phyloP scores from a whole-genome alignment of 2,888 invertebrate genomes.

The Drosophila nigritarsus region DNA sequence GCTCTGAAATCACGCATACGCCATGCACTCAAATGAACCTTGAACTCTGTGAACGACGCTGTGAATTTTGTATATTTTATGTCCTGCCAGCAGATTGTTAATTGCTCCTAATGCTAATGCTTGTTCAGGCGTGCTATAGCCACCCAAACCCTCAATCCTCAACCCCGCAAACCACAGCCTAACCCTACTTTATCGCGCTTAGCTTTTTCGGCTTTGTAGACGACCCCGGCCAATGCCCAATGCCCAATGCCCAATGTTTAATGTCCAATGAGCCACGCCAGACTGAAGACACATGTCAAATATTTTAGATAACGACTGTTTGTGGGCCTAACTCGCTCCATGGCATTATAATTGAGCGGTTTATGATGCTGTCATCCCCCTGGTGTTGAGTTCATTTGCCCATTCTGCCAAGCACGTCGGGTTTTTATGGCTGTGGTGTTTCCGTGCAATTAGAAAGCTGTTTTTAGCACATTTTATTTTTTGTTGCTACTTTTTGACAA shows the following conservation, averaged over 20 bases:
- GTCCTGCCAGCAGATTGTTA: constrained; percentile 56
- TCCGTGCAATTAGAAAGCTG: constrained; percentile 54
- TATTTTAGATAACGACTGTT: constrained; percentile 75
- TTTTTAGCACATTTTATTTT: constrained; percentile 1
- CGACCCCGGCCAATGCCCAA: constrained; percentile 2
- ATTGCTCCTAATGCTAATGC: constrained; percentile 64
- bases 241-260: background rate
- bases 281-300: constrained; percentile 66
- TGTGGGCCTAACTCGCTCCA: constrained; percentile 35
- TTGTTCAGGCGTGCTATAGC: constrained; percentile 31
- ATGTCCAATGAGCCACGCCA: constrained; percentile 14
- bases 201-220: constrained; percentile 6
- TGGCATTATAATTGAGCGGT: constrained; percentile 72
- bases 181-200: background rate
- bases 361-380: constrained; percentile 31
- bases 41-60: constrained; percentile 38
- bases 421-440: constrained; percentile 47
- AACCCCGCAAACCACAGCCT: background rate
- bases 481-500: constrained; percentile 42
- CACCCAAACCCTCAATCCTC: background rate
- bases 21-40: constrained; percentile 47
- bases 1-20: constrained; percentile 45
- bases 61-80: constrained; percentile 45
- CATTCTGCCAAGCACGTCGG: constrained; percentile 24
- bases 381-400: constrained; percentile 61